Base-by-base conservation (phyloP, 2,113 vertebrate species). In the Chiloscyllium plagiosum region DNA sequence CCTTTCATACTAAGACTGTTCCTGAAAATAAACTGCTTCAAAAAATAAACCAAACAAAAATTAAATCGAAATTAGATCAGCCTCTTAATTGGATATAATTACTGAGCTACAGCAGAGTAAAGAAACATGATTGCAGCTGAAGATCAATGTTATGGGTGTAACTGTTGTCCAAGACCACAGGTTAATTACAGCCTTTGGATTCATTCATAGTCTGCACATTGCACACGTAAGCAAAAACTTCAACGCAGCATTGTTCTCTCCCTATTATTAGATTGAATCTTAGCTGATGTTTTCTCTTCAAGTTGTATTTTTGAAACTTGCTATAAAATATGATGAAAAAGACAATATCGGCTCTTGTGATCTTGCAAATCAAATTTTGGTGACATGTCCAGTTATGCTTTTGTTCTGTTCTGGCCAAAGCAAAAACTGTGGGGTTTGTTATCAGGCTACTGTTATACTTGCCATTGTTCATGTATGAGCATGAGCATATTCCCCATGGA, bases 21-120 rank as follows among this genome's bases (percentile, higher is more conserved):
- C 65, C 87, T 65, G 87, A n/a, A 92, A 92, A 90, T 90, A 90
- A 90, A 90, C 26, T 90, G 3, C 87, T 90, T 65, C 56, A 90
- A 29, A 90, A 90, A 61, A 65, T 90, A 90, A 90, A 33, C 1
- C 29, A 13, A 90, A 61, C 50, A 89, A 89, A 89, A 56, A 50
- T 89, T 89, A 89, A 87, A 52, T 87, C 24, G 26, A 47, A 52
- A 87, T 26, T 52, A 89, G 22, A 8, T 89, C 86, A 33, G 8
- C 24, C 50, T 89, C 50, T 89, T 56, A 89, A 92, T 65, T 92
- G 19, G 15, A 15, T 42, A 20, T 83, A 42, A n/a, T 83, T 83
- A 42, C 78, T 83, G 78, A 83, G n/a, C 1, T 33, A 19, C 15
- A n/a, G 29, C 52, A 92, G n/a, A 65, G 13, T 61, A 65, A 56